A percentile compares a stretch with the other conserved stretches of the same genome.
Evolutionary conservation across 2,888 invertebrate species (phyloP).

Genomic region (Sclerodermus sp.): DNA sequence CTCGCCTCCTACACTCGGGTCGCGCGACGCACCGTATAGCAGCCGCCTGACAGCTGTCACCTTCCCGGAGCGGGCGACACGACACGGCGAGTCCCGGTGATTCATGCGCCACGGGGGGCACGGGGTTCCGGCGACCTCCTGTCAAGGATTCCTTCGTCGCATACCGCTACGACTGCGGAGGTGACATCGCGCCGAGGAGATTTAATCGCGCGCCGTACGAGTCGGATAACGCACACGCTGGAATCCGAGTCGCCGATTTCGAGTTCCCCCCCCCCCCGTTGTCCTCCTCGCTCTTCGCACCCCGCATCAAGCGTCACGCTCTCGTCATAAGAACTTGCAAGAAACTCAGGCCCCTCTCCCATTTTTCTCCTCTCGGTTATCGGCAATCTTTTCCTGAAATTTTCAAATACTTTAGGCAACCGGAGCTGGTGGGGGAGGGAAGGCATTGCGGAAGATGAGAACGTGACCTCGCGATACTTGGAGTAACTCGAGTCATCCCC

Average conservation of each 20-base stretch:
- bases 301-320: no score
- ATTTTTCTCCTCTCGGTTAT: no score
- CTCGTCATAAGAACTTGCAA: no score
- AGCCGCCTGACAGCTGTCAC: slow-evolving; percentile 55
- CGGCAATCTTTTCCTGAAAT: no score
- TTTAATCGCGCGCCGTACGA: slow-evolving; percentile 26
- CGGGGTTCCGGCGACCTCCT: slow-evolving; percentile 49
- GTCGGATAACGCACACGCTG: not conserved
- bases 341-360: no score
- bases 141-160: slow-evolving; percentile 47
- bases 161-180: slow-evolving; percentile 35
- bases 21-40: slow-evolving; percentile 26
- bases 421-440: no score
- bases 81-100: slow-evolving; percentile 47
- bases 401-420: no score
- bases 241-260: not conserved
- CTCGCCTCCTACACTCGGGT: slow-evolving; percentile 4
- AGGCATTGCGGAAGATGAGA: slow-evolving; percentile 28
- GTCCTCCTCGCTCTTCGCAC: no score
- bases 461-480: slow-evolving; percentile 22
- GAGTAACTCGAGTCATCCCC: no score
- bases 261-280: not conserved
- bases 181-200: slow-evolving; percentile 42
- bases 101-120: slow-evolving; percentile 50
- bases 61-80: slow-evolving; percentile 47